These are phyloP conservation scores for Chrosomus eos DNA, from an alignment of 2,797 vertebrate genomes.

Conservation along the genomic window DNA sequence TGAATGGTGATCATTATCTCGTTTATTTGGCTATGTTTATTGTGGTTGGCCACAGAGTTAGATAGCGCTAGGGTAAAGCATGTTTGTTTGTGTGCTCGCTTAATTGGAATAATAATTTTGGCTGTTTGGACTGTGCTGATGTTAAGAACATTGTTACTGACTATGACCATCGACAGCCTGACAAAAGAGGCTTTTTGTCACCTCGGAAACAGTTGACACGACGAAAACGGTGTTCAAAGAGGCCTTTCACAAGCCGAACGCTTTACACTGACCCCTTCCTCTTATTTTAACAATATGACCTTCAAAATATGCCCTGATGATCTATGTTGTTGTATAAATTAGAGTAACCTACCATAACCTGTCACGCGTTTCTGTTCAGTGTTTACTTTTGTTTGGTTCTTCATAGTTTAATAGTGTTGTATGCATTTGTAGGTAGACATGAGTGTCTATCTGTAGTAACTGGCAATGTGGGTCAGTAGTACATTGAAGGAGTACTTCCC, in stretches of 20 bases:
- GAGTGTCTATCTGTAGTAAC: neutral
- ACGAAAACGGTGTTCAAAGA: conserved; percentile 1
- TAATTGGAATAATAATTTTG: neutral
- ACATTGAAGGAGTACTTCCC: neutral
- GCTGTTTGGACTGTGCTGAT: neutral
- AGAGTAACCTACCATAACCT: neutral
- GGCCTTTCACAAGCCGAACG: conserved; percentile 9
- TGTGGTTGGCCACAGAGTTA: neutral
- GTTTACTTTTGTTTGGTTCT: neutral
- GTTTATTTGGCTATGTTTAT: neutral
- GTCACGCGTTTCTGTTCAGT: neutral
- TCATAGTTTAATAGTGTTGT: neutral
- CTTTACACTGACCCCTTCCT: neutral
- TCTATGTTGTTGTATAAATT: neutral
- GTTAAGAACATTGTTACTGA: conserved; percentile 1
- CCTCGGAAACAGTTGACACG: conserved; percentile 7
- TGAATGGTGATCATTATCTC: neutral
- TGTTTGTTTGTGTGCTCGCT: conserved; percentile 3
- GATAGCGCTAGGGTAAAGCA: neutral
- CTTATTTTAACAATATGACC: neutral
- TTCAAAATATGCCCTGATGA: neutral
- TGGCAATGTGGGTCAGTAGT: conserved; percentile 1
- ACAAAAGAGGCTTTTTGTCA: conserved; percentile 31
- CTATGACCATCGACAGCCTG: conserved; percentile 6
- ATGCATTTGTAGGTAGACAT: neutral